Conservation (phyloP, 2,797 vertebrate genomes). For the Gymnopithys bicolor region DNA sequence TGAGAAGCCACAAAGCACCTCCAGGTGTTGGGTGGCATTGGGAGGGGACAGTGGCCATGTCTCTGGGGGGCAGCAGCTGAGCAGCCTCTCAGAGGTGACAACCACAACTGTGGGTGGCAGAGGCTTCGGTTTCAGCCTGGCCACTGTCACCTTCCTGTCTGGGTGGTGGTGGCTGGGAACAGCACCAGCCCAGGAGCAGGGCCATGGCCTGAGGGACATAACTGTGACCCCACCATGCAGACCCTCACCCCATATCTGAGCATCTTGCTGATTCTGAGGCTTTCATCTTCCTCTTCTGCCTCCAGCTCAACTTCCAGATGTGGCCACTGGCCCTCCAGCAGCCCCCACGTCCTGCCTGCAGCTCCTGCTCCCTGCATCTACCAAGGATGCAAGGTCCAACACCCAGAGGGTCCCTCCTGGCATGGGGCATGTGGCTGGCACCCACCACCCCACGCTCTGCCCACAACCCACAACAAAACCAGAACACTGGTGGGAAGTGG, state of each 20-base stretch:
- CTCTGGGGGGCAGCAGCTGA: neutral
- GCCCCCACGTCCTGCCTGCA: neutral
- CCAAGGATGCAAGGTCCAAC: too few species aligned
- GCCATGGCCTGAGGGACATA: accelerated
- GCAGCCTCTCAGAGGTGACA: neutral
- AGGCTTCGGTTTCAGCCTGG: neutral
- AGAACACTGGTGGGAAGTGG: neutral
- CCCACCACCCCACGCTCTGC: neutral
- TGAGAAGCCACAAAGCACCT: neutral
- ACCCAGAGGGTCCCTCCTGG: neutral
- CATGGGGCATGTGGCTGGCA: neutral
- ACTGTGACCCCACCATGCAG: neutral
- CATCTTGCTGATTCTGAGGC: neutral
- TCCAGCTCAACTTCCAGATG: neutral
- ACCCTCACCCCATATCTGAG: accelerated
- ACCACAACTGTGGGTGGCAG: accelerated
- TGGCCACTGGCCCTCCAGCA: neutral
- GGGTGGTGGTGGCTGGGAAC: neutral
- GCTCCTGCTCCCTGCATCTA: neutral
- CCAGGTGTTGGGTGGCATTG: accelerated
- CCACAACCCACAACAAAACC: neutral
- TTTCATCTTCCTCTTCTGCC: neutral
- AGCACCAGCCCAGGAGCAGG: neutral
- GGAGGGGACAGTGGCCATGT: accelerated
- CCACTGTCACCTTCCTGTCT: neutral